Percentiles rank a stretch among this genome's conserved stretches.
phyloP scores from a whole-genome alignment of 2,113 vertebrate species.

The Paradoxurus hermaphroditus region DNA sequence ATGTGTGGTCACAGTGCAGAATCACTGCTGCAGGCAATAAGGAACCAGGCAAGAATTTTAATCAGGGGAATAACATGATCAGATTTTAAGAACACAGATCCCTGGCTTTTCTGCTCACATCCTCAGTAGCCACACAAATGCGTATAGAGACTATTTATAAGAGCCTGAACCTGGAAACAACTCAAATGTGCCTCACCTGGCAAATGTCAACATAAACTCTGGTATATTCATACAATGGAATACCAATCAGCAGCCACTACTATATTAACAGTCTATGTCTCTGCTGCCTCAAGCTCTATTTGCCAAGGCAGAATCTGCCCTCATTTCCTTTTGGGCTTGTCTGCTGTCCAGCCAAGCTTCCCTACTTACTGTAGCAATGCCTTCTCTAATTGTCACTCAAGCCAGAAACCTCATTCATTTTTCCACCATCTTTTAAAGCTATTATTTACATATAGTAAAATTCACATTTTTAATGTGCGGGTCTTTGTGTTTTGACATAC shows the following conservation, averaged over 20 bases:
- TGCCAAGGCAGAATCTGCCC: neutral
- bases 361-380: neutral
- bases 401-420: neutral
- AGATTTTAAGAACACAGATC: neutral
- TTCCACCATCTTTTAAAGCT: neutral
- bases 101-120: neutral
- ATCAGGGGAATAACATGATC: neutral
- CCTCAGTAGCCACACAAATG: neutral
- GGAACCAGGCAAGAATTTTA: conserved; percentile 28
- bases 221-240: neutral
- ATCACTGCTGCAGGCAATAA: neutral
- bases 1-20: rapidly evolving
- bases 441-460: neutral
- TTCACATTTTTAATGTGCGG: neutral
- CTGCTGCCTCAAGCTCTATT: neutral
- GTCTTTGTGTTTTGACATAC: neutral
- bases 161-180: neutral
- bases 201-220: neutral
- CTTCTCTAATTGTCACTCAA: neutral
- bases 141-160: neutral
- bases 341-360: neutral
- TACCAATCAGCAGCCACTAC: neutral
- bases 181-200: neutral
- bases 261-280: neutral
- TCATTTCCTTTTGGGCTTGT: neutral